Percentiles rank a stretch among this genome's conserved stretches.
Evolutionary conservation across 2,113 vertebrate species (phyloP).

Genomic region (Grantiella picta): DNA sequence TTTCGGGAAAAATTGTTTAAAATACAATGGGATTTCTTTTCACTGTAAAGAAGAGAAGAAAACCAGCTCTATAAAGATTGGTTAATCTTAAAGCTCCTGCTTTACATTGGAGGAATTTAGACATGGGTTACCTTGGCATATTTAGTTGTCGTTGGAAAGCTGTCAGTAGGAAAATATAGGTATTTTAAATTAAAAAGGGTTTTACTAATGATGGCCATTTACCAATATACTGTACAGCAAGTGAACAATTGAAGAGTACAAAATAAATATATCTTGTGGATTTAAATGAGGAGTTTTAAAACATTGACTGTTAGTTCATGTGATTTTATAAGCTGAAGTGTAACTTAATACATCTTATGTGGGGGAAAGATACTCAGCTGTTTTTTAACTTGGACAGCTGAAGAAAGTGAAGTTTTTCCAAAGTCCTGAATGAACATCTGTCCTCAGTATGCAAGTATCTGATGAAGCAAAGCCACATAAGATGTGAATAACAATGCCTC

Average conservation of each 20-base stretch:
- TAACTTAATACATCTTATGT: not conserved
- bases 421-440: not conserved
- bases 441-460: not conserved
- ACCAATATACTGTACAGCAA: not conserved
- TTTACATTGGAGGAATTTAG: not conserved
- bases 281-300: not conserved
- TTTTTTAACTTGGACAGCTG: not conserved
- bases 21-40: not conserved
- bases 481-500: not conserved
- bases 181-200: not conserved
- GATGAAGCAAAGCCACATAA: not conserved
- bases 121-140: not conserved
- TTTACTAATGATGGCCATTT: not conserved
- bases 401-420: not conserved
- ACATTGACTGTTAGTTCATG: not conserved
- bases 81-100: not conserved
- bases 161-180: not conserved
- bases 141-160: not conserved
- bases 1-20: not conserved
- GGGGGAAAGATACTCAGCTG: not conserved
- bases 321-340: not conserved
- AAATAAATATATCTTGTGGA: not conserved
- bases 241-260: not conserved
- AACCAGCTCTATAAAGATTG: not conserved
- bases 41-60: not conserved